A percentile compares a stretch with the other conserved stretches of the same genome.
These are phyloP conservation scores for Toxotes lorentzi DNA, from an alignment of 2,797 vertebrate species.

Conservation along the genomic window DNA sequence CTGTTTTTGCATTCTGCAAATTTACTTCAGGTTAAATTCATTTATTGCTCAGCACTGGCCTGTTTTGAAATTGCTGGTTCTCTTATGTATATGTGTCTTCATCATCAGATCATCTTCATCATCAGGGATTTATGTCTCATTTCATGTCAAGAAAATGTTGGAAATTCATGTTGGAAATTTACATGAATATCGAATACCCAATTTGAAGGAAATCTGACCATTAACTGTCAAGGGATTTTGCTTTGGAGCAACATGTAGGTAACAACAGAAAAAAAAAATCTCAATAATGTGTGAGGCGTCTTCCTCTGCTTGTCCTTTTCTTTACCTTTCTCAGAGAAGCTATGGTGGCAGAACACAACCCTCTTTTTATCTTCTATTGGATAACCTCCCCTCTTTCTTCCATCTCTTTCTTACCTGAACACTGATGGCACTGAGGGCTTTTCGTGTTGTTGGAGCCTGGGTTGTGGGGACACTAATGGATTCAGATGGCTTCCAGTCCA, in stretches of 20 bases:
- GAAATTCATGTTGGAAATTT: background rate
- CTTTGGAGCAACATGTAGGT: background rate
- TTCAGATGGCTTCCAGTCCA: slow-evolving; percentile 87
- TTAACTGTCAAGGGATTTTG: background rate
- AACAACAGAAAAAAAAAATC: background rate
- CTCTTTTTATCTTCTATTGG: too few relatives aligned
- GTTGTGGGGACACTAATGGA: slow-evolving; percentile 67
- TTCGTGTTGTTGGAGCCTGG: slow-evolving; percentile 79
- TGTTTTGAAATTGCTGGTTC: background rate
- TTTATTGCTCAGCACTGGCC: background rate
- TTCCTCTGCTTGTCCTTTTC: background rate
- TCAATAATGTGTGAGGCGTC: background rate
- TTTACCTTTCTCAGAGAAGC: background rate
- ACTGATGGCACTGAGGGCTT: slow-evolving; percentile 88
- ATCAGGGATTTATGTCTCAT: background rate
- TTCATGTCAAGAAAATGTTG: background rate
- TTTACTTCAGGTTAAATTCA: background rate
- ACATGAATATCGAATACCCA: too few relatives aligned
- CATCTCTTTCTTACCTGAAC: slow-evolving; percentile 81
- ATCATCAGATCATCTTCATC: background rate
- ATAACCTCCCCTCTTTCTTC: background rate
- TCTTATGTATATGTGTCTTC: background rate
- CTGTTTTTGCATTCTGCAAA: background rate
- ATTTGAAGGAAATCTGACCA: background rate
- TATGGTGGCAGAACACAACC: background rate